These are phyloP conservation scores for Syncerus caffer DNA, from an alignment of 2,797 vertebrate genomes.

Conservation along the genomic window DNA sequence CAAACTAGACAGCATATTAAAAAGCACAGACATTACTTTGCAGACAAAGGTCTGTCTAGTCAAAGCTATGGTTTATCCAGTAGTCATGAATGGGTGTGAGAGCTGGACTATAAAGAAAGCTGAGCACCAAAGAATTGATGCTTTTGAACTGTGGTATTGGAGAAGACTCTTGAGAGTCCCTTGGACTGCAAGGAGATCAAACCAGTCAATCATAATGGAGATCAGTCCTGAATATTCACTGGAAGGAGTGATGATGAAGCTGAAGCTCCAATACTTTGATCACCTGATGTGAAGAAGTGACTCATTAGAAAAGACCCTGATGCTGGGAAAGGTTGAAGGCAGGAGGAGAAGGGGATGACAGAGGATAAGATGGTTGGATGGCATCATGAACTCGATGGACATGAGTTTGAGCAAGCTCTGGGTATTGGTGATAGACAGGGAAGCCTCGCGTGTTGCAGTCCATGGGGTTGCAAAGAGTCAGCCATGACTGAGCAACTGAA, in stretches of 20 bases:
- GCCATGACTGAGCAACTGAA: neutral
- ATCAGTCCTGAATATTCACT: neutral
- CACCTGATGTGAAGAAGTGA: neutral
- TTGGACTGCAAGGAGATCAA: neutral
- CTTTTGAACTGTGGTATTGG: neutral
- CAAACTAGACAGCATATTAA: neutral
- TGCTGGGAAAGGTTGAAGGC: neutral
- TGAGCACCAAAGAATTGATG: neutral
- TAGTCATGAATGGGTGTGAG: neutral
- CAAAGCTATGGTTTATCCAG: neutral
- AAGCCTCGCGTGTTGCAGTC: rapidly evolving
- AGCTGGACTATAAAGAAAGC: neutral
- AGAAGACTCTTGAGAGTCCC: neutral
- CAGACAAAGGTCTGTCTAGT: neutral
- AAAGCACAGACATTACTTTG: neutral
- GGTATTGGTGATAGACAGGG: neutral
- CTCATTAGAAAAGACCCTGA: neutral
- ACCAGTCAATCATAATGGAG: neutral
- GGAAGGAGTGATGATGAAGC: neutral
- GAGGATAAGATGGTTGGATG: neutral
- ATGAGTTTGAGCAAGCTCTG: neutral
- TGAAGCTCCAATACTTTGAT: neutral
- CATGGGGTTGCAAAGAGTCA: neutral
- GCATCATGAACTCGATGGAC: neutral
- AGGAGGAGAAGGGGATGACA: neutral